These are phyloP conservation scores for Phenganax subtilis DNA, from an alignment of 92 coral and sea anemone species.

Conservation along the genomic window DNA sequence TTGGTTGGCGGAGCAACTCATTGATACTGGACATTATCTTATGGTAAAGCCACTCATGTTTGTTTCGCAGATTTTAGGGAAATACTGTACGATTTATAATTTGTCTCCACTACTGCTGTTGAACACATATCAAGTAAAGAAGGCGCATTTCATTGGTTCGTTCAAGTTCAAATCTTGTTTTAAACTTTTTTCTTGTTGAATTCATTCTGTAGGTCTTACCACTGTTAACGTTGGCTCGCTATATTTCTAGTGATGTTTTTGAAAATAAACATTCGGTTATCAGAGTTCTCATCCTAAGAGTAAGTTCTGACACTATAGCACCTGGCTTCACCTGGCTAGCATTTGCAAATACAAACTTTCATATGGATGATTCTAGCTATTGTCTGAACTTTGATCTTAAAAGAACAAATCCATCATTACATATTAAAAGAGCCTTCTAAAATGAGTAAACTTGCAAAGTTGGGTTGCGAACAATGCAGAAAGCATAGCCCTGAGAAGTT, in stretches of 20 bases:
- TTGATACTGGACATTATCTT: conserved; percentile 65
- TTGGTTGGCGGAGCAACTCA: conserved; percentile 88
- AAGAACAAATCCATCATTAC: neutral
- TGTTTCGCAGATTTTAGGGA: neutral
- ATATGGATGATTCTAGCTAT: too few relatives aligned
- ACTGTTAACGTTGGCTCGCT: conserved; percentile 67
- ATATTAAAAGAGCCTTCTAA: too few relatives aligned
- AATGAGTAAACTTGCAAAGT: too few relatives aligned
- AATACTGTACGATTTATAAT: neutral
- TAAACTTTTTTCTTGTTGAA: too few relatives aligned
- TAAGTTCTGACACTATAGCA: conserved; percentile 25
- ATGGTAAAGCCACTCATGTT: conserved; percentile 43
- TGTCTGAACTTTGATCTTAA: neutral
- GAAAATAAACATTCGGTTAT: conserved; percentile 76
- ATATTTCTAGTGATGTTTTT: conserved; percentile 76
- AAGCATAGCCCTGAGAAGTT: too few relatives aligned
- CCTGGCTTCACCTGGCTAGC: too few relatives aligned
- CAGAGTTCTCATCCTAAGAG: conserved; percentile 70
- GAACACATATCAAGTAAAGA: neutral
- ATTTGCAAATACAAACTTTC: too few relatives aligned
- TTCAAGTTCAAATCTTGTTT: neutral
- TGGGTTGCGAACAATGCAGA: too few relatives aligned
- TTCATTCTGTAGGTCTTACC: conserved; percentile 56
- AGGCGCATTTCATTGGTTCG: neutral
- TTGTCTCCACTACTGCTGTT: neutral